Conservation (phyloP, 2,113 vertebrate genomes). For the Pycnonotus jocosus region DNA sequence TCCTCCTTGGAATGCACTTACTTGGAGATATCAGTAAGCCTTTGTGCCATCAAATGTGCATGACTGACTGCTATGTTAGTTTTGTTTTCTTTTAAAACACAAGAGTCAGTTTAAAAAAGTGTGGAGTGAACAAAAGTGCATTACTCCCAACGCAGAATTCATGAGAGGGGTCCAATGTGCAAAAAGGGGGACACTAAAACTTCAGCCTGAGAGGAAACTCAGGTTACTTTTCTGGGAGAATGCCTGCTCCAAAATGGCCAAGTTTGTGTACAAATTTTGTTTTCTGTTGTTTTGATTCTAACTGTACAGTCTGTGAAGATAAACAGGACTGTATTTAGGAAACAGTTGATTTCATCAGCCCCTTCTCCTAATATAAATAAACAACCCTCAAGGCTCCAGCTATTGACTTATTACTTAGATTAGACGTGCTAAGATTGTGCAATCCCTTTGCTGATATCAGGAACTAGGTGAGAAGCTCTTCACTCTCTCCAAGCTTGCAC, state of each 20-base stretch:
- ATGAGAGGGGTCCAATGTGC: not conserved
- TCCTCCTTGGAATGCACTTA: not conserved
- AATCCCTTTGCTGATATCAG: not conserved
- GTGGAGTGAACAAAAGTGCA: not conserved
- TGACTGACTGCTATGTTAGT: not conserved
- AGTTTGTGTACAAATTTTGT: not conserved
- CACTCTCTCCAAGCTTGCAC: not conserved
- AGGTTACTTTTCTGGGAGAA: not conserved
- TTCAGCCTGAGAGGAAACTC: not conserved
- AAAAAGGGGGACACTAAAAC: not conserved
- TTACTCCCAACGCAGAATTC: not conserved
- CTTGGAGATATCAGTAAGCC: not conserved
- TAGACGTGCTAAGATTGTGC: not conserved
- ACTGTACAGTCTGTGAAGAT: not conserved
- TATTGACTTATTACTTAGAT: conserved; percentile 8
- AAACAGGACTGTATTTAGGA: not conserved
- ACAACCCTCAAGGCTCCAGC: not conserved
- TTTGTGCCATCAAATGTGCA: not conserved
- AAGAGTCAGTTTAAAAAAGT: not conserved
- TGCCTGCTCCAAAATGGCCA: not conserved
- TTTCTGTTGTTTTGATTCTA: not conserved
- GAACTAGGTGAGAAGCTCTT: not conserved
- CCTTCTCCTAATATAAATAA: not conserved
- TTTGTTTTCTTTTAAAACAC: not conserved
- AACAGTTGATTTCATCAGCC: not conserved